Evolutionary conservation across 2,888 invertebrate species (phyloP).

Genomic region (Machimus rusticus): DNA sequence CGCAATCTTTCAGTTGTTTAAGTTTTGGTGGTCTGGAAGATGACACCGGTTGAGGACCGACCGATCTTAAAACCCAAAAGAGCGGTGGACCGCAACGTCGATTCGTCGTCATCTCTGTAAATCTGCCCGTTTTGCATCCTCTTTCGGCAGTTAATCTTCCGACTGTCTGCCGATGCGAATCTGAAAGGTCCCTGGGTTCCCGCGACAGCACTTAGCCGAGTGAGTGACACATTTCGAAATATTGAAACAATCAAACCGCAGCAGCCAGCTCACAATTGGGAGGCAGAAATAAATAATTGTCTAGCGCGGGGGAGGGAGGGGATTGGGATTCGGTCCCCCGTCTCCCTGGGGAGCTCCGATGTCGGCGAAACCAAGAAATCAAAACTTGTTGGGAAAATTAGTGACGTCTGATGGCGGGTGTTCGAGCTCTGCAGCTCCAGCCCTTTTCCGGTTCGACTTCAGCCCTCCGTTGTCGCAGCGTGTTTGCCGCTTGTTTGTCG

Average conservation of each 20-base stretch:
- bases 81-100: neutral
- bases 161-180: neutral
- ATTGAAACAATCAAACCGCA: neutral
- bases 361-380: neutral
- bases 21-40: neutral
- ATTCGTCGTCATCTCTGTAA: neutral
- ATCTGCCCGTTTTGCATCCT: neutral
- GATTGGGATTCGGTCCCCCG: neutral
- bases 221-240: constrained; percentile 2
- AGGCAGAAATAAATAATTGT: neutral
- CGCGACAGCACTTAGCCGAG: neutral
- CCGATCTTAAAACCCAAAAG: neutral
- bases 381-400: constrained; percentile 14
- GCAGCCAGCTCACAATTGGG: neutral
- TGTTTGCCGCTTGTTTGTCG: constrained; percentile 31
- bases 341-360: neutral
- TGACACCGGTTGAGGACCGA: neutral
- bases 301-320: neutral
- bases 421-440: neutral
- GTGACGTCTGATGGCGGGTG: neutral
- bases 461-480: constrained; percentile 1
- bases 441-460: constrained; percentile 1
- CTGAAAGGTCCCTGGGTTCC: neutral
- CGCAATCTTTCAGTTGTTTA: neutral
- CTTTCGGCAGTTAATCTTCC: neutral